These are phyloP conservation scores for Sarcophaga rosellei DNA, from an alignment of 2,888 invertebrate genomes.

Conservation along the genomic window DNA sequence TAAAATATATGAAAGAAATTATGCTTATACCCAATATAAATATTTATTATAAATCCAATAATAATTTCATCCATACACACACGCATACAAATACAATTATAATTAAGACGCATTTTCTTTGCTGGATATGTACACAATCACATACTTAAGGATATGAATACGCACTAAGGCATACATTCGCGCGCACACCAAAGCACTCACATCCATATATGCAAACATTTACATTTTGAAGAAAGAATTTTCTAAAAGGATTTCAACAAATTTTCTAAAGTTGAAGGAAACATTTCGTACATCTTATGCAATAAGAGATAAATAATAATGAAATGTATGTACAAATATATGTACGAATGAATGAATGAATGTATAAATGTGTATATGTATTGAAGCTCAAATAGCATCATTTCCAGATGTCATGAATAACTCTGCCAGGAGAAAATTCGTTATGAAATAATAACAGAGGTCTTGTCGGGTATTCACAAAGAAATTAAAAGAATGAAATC, in stretches of 20 bases:
- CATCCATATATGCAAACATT: not conserved
- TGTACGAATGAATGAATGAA: too few species aligned
- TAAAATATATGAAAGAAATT: too few species aligned
- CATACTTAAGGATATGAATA: not conserved
- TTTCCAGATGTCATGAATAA: slow-evolving; percentile 56
- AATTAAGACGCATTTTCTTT: slow-evolving; percentile 29
- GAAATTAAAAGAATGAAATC: too few species aligned
- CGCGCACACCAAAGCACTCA: not conserved
- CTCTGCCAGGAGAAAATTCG: not conserved
- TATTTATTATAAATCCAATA: too few species aligned
- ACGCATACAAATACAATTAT: slow-evolving; percentile 1
- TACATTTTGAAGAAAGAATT: slow-evolving; percentile 14
- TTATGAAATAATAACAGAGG: too few species aligned
- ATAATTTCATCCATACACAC: slow-evolving; percentile 19
- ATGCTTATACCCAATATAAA: too few species aligned
- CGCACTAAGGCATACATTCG: not conserved
- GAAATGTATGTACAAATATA: not conserved
- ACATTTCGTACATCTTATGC: slow-evolving; percentile 1
- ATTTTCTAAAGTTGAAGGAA: slow-evolving; percentile 29
- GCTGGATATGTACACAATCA: not conserved
- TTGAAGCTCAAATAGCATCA: slow-evolving; percentile 53
- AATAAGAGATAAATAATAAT: slow-evolving; percentile 1
- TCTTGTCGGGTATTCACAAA: too few species aligned
- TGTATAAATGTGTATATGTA: not conserved
- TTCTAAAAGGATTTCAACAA: slow-evolving; percentile 46